Base-by-base conservation (phyloP, 2,888 invertebrate genomes). In the Urechis unicinctus region DNA sequence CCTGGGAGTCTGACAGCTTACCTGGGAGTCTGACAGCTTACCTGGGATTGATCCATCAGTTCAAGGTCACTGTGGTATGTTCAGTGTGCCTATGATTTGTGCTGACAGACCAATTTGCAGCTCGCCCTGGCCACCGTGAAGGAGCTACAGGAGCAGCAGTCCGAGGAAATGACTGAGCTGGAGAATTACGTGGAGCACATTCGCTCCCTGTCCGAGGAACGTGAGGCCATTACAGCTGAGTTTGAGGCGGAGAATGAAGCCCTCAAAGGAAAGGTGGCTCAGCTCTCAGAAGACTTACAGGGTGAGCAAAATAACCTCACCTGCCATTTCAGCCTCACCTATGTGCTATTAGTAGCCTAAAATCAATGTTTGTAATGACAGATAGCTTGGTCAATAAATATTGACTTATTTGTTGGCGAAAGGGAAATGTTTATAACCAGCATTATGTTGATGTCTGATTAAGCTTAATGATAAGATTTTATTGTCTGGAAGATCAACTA, bases 111-210 rank as follows among this genome's bases (percentile, higher is more conserved):
- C 21, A 49, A 49, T 22, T 51, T 58, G 43, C 48, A 55, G 25
- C 49, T 47, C 6, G 50, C 60, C 1, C 9, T 60, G 31, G 54
- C 29, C 9, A 56, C 53, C 30, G 56, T 59, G 2, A 59, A 59
- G 36, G 46, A 55, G 50, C 49, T 61, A 9, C 54, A 53, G 28
- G 58, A 65, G 25, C 65, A 72, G 4, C 74, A 75, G 62, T 66
- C 69, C 5, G 70, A 69, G 53, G 76, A 75, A 60, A 73, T 73
- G 74, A 79, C 80, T 77, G 81, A 75, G 76, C 81, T 81, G 61
- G 77, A 78, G 66, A 81, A 80, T 75, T 82, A 75, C 52, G 74
- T 75, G 49, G 73, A 75, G 57, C 74, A 76, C 60, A 74, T 77
- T 29, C 67, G 71, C 4, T 69, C 67, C 48, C 65, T 75, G 43